phyloP scores from a whole-genome alignment of 2,113 vertebrate species.

The Rhegmatorhina hoffmannsi region DNA sequence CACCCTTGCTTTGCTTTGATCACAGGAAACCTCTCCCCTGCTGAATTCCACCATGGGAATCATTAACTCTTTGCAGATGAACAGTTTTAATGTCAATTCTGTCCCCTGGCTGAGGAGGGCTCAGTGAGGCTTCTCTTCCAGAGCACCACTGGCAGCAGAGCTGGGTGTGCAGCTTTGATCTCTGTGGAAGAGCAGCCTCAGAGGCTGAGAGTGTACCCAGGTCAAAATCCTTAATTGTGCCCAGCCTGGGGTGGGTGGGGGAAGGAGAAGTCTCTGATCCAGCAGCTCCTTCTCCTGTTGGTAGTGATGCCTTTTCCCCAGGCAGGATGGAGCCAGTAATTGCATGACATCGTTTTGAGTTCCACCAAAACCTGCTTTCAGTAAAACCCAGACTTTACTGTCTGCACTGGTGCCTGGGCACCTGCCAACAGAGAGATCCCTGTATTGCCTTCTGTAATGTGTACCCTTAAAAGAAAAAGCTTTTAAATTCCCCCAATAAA shows the following conservation, averaged over 20 bases:
- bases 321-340: not conserved
- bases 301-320: not conserved
- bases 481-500: not conserved
- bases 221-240: not conserved
- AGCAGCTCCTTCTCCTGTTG: not conserved
- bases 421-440: not conserved
- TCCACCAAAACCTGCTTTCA: not conserved
- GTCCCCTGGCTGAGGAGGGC: no score
- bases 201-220: not conserved
- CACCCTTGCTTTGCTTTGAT: not conserved
- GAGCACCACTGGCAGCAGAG: not conserved
- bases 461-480: not conserved
- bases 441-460: not conserved
- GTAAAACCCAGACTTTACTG: not conserved
- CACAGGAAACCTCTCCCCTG: not conserved
- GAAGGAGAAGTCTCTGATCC: not conserved
- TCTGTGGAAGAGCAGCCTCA: not conserved
- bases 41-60: not conserved
- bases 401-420: not conserved
- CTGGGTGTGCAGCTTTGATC: not conserved
- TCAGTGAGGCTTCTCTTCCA: not conserved
- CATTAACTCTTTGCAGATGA: not conserved
- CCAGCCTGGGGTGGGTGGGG: not conserved
- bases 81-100: not conserved
- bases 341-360: not conserved